A percentile compares a stretch with the other conserved stretches of the same genome.
These are phyloP conservation scores for Linepithema humile DNA, from an alignment of 1,140 invertebrate species.

Conservation along the genomic window DNA sequence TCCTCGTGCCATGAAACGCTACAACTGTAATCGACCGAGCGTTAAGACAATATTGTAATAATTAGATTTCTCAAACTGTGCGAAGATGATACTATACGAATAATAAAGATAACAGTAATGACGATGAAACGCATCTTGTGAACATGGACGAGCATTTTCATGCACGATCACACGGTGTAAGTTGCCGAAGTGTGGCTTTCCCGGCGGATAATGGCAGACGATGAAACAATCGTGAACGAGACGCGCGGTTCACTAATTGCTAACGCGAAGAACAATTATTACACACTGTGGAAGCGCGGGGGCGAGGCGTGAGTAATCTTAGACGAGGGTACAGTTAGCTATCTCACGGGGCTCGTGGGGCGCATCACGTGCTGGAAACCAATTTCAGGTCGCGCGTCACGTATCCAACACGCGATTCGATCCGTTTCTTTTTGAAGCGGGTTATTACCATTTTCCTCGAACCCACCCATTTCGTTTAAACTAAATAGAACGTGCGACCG, in stretches of 20 bases:
- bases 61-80: conserved; percentile 13
- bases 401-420: conserved; percentile 38
- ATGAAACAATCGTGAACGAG: conserved; percentile 35
- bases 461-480: conserved; percentile 7
- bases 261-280: conserved; percentile 25
- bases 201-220: background rate
- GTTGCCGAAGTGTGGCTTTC: background rate
- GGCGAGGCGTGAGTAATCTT: conserved; percentile 19
- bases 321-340: conserved; percentile 36
- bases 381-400: conserved; percentile 35
- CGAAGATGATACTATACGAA: background rate
- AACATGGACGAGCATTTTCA: background rate
- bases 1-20: background rate
- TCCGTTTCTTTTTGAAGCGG: conserved; percentile 38
- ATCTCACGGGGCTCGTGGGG: conserved; percentile 13
- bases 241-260: conserved; percentile 29
- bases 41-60: conserved; percentile 16
- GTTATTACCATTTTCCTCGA: conserved; percentile 33
- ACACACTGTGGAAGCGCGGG: background rate
- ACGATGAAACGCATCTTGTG: background rate
- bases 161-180: conserved; percentile 2
- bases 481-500: conserved; percentile 4
- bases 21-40: background rate
- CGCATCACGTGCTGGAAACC: conserved; percentile 27
- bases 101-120: conserved; percentile 5